These are phyloP conservation scores for Mormyrus lacerda DNA, from an alignment of 2,113 vertebrate species.

Conservation along the genomic window DNA sequence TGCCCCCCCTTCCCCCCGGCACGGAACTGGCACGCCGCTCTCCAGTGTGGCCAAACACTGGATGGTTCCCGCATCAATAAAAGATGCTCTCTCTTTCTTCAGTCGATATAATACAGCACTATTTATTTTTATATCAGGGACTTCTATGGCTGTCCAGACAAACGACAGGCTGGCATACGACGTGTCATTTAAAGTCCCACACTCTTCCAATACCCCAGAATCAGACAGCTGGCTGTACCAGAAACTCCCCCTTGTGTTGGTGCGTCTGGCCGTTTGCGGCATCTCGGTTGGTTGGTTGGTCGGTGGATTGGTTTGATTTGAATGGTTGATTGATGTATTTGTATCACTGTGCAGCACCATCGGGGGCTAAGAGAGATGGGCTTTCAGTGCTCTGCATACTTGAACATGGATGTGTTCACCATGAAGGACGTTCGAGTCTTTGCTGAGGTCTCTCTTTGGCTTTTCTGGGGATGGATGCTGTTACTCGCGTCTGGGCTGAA, in stretches of 20 bases:
- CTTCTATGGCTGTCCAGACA: not conserved
- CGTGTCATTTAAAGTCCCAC: not conserved
- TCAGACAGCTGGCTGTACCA: not conserved
- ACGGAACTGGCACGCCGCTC: not conserved
- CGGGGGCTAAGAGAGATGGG: not conserved
- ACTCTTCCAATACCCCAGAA: not conserved
- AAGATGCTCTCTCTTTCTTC: not conserved
- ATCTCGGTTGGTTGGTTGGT: not conserved
- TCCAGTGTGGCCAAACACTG: not conserved
- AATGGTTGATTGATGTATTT: not conserved
- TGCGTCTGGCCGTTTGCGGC: not conserved
- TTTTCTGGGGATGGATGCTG: not conserved
- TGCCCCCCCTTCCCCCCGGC: not conserved
- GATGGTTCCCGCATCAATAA: not conserved
- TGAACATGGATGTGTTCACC: not conserved
- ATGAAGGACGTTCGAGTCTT: not conserved
- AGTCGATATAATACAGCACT: not conserved
- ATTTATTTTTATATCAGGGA: not conserved
- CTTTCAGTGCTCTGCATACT: not conserved
- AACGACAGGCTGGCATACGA: not conserved
- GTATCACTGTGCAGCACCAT: not conserved
- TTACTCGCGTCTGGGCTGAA: not conserved
- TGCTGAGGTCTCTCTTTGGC: not conserved
- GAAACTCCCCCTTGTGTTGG: not conserved
- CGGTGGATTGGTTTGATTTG: too few species aligned